A percentile compares a stretch with the other conserved stretches of the same genome.
Conservation (phyloP, 2,797 vertebrate species). For the Cyprinella venusta region DNA sequence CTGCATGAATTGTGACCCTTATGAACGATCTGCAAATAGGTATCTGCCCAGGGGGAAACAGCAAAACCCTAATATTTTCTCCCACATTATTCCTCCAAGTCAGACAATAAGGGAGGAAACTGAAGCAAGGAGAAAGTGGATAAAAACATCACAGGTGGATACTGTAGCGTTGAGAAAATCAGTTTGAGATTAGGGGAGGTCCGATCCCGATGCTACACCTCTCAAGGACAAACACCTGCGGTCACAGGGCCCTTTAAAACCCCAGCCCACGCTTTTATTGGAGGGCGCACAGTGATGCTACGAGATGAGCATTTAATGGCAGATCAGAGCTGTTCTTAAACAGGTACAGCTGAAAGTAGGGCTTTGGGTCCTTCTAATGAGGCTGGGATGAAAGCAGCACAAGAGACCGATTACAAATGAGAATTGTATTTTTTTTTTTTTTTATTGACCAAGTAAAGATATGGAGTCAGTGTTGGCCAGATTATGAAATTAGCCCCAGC, state of each 20-base stretch:
- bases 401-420: slow-evolving; percentile 67
- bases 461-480: slow-evolving; percentile 44
- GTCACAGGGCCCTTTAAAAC: slow-evolving; percentile 42
- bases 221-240: slow-evolving; percentile 58
- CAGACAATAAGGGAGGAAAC: slow-evolving; percentile 20
- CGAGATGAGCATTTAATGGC: slow-evolving; percentile 38
- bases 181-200: background rate
- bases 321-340: slow-evolving; percentile 29
- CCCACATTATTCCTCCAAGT: slow-evolving; percentile 43
- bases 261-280: slow-evolving; percentile 39
- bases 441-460: slow-evolving; percentile 64
- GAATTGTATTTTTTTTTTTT: slow-evolving; percentile 66
- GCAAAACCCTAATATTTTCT: slow-evolving; percentile 60
- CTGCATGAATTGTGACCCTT: slow-evolving; percentile 59
- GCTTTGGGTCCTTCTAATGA: slow-evolving; percentile 57
- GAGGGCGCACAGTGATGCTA: slow-evolving; percentile 53
- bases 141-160: slow-evolving; percentile 10
- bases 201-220: background rate
- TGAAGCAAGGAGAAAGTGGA: slow-evolving; percentile 13
- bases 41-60: slow-evolving; percentile 55
- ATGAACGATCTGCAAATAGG: slow-evolving; percentile 64
- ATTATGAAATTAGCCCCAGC: slow-evolving; percentile 62
- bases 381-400: slow-evolving; percentile 63
- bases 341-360: slow-evolving; percentile 51
- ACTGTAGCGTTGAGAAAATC: slow-evolving; percentile 29